Conservation (phyloP, 2,797 vertebrate genomes). For the Hybognathus amarus region DNA sequence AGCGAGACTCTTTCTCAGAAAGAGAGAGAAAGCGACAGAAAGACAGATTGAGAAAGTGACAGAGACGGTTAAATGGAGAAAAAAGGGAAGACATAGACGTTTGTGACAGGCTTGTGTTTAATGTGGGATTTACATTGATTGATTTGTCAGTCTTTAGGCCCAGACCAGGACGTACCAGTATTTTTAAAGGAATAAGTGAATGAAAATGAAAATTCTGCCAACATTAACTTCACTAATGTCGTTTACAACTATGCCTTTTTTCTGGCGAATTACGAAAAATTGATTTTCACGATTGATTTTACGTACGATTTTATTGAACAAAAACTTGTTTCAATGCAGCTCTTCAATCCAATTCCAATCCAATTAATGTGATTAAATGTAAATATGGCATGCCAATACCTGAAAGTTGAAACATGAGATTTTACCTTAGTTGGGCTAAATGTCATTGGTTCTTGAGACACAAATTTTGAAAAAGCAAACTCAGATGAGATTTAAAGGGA, state of each 20-base stretch:
- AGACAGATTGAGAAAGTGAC: slow-evolving; percentile 35
- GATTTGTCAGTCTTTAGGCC: slow-evolving; percentile 28
- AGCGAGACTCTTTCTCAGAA: slow-evolving; percentile 23
- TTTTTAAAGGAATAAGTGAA: background rate
- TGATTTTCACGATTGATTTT: too few species aligned
- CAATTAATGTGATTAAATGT: background rate
- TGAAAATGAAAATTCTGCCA: background rate
- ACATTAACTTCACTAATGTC: background rate
- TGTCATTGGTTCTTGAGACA: background rate
- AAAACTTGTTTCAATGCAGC: background rate
- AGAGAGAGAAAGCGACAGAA: slow-evolving; percentile 41
- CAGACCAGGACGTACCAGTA: background rate
- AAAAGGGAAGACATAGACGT: slow-evolving; percentile 30
- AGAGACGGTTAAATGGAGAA: slow-evolving; percentile 27
- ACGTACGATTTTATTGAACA: background rate
- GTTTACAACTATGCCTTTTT: background rate
- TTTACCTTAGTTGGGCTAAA: background rate
- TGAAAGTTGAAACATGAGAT: background rate
- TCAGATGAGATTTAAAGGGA: background rate
- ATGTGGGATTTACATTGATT: slow-evolving; percentile 32
- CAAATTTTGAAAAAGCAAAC: background rate
- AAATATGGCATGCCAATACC: background rate
- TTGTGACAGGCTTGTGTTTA: slow-evolving; percentile 31
- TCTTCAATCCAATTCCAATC: background rate
- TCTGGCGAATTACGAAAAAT: too few species aligned